Base-by-base conservation (phyloP, 1,140 invertebrate genomes). In the Pseudoatta argentina region DNA sequence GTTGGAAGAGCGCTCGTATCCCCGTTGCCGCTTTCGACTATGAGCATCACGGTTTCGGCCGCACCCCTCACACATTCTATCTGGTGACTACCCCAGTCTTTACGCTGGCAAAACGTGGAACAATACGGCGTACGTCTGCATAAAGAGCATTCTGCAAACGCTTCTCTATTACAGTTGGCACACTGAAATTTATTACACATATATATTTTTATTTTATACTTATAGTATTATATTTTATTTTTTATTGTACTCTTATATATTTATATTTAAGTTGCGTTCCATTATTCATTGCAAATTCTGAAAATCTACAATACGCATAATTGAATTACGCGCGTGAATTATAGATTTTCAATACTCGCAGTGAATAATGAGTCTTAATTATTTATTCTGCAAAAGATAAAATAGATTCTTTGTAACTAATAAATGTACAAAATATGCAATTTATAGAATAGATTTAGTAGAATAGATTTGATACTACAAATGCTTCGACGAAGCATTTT, bases 81-180 rank as follows among this genome's bases (percentile, higher is more conserved):
- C 93, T 98, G 97, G 94, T 98, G 98, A 34, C 96, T 96, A 30
- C 96, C 96, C 98, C 98, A 98, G 94, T 98, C 98, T 94, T 98
- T 98, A 69, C 97, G 96, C 94, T 98, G 98, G 94, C 98, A 98
- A 93, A 98, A 98, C 18, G 97, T 97, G 3, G 98, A 98, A 93
- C 98, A 98, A 91, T 98, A 98, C 48, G 97, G 97, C 3, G 97
- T 98, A 73, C 97, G 96, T 63, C 98, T 96, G 92, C 98, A 98
- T 44, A 98, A 94, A 0, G 98, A 98, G 94, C 98, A 98, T 93
- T 98, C 98, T 0, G 97, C 97, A 77, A 97, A 96, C 5, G 98
- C 98, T 93, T 98, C 98, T 81, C 98, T 96, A 94, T 98, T 97
- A 91, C 98, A 98, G 92, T 98, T 98, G 16, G 97, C 97, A 95